phyloP scores from a whole-genome alignment of 2,888 invertebrate species.

The Blera fallax region DNA sequence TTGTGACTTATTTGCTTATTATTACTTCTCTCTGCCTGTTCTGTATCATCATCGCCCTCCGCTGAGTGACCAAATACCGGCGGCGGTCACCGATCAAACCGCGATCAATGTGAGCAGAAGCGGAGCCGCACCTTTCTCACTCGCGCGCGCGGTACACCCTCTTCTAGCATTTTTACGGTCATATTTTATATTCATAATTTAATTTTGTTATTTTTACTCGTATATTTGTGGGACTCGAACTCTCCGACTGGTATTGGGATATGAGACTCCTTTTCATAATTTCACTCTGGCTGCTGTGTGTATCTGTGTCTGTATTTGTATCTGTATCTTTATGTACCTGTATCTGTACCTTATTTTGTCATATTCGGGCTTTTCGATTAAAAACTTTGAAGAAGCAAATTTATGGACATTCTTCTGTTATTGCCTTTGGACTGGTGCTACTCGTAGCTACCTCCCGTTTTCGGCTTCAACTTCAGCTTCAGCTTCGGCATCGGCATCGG shows the following conservation, averaged over 20 bases:
- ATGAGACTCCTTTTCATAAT: slow-evolving; percentile 66
- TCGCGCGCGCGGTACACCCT: background rate
- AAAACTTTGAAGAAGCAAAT: slow-evolving; percentile 71
- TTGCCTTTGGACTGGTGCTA: slow-evolving; percentile 54
- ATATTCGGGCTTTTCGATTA: slow-evolving; percentile 73
- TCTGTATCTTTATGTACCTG: slow-evolving; percentile 40
- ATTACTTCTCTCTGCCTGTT: slow-evolving; percentile 42
- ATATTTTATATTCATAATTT: slow-evolving; percentile 73
- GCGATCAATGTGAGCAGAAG: slow-evolving; percentile 62
- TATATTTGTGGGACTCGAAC: slow-evolving; percentile 23
- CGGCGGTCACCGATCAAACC: slow-evolving; percentile 64
- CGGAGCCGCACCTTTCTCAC: slow-evolving; percentile 35
- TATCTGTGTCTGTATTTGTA: slow-evolving; percentile 10
- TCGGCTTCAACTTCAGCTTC: too few relatives aligned
- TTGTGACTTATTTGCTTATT: slow-evolving; percentile 73
- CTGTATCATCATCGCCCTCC: slow-evolving; percentile 61
- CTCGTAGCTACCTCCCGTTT: slow-evolving; percentile 58
- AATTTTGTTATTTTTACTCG: slow-evolving; percentile 66
- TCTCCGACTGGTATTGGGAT: background rate
- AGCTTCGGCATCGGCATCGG: too few relatives aligned
- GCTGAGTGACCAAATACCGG: slow-evolving; percentile 60
- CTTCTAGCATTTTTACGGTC: slow-evolving; percentile 65
- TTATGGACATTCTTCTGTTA: slow-evolving; percentile 73
- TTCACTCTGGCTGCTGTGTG: slow-evolving; percentile 40
- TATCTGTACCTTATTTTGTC: slow-evolving; percentile 64